Percentiles rank a stretch among this genome's conserved stretches.
Conservation (phyloP, 2,113 vertebrate genomes). For the Smithornis capensis region DNA sequence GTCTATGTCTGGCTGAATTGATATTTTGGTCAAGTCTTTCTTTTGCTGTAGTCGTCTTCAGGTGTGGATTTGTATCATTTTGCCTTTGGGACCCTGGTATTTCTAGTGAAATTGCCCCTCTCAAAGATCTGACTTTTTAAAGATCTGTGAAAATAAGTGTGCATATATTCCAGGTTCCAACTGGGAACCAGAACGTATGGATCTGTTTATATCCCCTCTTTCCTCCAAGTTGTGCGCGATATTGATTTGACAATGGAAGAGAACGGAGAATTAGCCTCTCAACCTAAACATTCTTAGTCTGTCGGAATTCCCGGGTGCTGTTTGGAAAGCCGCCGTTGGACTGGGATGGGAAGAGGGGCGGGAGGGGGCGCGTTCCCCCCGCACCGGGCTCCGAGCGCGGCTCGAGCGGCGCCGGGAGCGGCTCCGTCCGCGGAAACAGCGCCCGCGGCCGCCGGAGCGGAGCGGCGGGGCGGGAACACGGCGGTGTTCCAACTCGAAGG, state of each 20-base stretch:
- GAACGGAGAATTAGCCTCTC: neutral
- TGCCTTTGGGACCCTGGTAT: neutral
- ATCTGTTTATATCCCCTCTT: neutral
- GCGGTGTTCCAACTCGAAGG: neutral
- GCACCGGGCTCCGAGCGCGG: neutral
- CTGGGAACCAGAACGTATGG: neutral
- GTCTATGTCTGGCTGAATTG: conserved; percentile 15
- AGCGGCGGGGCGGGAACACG: neutral
- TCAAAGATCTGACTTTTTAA: neutral
- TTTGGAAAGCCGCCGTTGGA: neutral
- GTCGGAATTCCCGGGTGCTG: neutral
- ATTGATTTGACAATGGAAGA: neutral
- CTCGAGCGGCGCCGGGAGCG: neutral
- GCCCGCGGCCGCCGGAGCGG: neutral
- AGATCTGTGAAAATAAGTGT: neutral
- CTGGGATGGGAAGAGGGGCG: neutral
- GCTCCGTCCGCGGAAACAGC: neutral
- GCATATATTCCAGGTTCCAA: neutral
- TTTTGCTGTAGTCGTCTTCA: conserved; percentile 24
- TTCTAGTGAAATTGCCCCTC: neutral
- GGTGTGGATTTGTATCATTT: neutral
- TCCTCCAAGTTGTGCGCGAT: neutral
- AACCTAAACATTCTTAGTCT: neutral
- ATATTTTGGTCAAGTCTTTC: conserved; percentile 30
- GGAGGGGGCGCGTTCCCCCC: neutral